A percentile compares a stretch with the other conserved stretches of the same genome.
These are phyloP conservation scores for Nectonema munidae DNA, from an alignment of 2,888 invertebrate species.

Conservation along the genomic window DNA sequence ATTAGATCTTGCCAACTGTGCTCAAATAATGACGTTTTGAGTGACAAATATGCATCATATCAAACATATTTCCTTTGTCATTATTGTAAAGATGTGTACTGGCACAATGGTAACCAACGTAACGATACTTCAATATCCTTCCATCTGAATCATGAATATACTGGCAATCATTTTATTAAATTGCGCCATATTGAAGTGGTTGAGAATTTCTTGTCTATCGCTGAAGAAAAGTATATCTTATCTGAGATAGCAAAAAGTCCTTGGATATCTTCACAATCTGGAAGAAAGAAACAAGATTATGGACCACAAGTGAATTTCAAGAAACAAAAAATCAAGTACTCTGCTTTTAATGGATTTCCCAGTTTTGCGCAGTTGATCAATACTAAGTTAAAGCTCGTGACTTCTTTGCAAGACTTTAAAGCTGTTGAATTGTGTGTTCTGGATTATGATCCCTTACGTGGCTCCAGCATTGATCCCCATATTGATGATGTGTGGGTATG, in stretches of 20 bases:
- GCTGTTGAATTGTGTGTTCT: constrained; percentile 77
- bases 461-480: constrained; percentile 82
- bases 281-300: constrained; percentile 36
- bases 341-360: constrained; percentile 13
- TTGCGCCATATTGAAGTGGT: too few relatives aligned
- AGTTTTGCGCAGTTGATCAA: constrained; percentile 24
- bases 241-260: constrained; percentile 20
- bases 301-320: constrained; percentile 97
- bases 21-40: constrained; percentile 33
- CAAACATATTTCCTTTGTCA: too few relatives aligned
- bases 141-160: too few relatives aligned
- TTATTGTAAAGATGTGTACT: too few relatives aligned
- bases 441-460: constrained; percentile 51
- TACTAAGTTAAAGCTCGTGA: not conserved
- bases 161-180: too few relatives aligned
- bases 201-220: constrained; percentile 7
- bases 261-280: constrained; percentile 24
- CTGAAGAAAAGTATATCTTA: not conserved
- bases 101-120: too few relatives aligned
- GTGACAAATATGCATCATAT: too few relatives aligned
- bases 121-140: too few relatives aligned
- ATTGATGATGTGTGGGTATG: constrained; percentile 97
- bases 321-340: constrained; percentile 38
- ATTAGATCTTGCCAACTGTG: constrained; percentile 55
- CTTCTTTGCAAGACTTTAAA: constrained; percentile 29